Evolutionary conservation across 2,888 invertebrate species (phyloP).

Genomic region (Acrocyrtus sp.): DNA sequence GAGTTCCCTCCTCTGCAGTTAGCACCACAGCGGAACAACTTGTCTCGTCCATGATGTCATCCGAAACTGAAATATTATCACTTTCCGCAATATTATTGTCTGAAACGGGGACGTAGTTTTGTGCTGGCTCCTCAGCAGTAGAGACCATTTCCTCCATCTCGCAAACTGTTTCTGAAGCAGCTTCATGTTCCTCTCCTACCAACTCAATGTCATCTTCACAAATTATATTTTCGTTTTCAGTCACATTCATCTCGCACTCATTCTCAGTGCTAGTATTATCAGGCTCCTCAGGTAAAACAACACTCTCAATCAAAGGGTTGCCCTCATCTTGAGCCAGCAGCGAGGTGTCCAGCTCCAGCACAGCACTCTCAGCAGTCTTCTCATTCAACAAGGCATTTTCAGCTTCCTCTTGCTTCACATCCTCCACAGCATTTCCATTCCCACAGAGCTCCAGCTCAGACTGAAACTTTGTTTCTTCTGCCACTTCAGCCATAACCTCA

Average conservation of each 20-base stretch:
- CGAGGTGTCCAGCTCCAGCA: no score
- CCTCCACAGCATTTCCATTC: not conserved
- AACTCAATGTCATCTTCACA: not conserved
- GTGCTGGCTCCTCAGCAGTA: not conserved
- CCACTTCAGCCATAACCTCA: constrained; percentile 25
- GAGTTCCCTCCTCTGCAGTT: constrained; percentile 7
- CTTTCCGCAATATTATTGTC: constrained; percentile 28
- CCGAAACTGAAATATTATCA: constrained; percentile 33
- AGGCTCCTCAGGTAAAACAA: no score
- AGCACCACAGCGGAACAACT: not conserved
- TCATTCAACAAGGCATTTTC: no score
- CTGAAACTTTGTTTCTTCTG: constrained; percentile 42
- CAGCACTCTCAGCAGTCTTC: no score
- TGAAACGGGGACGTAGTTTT: constrained; percentile 13
- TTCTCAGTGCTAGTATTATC: no score
- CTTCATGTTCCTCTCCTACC: not conserved
- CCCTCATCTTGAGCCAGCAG: no score
- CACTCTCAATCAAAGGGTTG: no score
- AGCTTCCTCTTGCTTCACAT: constrained; percentile 6
- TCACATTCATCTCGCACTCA: no score
- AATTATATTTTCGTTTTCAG: no score
- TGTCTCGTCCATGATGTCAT: constrained; percentile 27
- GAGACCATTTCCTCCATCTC: not conserved
- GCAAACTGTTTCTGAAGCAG: constrained; percentile 1
- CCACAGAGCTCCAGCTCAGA: constrained; percentile 25